A percentile compares a stretch with the other conserved stretches of the same genome.
phyloP scores from a whole-genome alignment of 2,888 invertebrate genomes.

The Rhagonycha fulva region DNA sequence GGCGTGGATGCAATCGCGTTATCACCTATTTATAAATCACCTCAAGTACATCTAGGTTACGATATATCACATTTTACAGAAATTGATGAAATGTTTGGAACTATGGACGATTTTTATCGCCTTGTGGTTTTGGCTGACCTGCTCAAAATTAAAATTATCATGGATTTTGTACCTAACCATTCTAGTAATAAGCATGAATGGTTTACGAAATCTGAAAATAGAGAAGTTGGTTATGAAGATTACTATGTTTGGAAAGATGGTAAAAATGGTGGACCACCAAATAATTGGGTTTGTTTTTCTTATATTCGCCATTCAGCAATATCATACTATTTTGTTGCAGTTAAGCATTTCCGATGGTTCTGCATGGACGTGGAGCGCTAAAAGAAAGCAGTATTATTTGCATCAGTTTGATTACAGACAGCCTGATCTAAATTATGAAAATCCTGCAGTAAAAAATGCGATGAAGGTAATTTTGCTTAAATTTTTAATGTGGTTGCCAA shows the following conservation, averaged over 20 bases:
- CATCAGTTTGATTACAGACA: slow-evolving; percentile 77
- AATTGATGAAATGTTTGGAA: slow-evolving; percentile 76
- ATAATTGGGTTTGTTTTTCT: slow-evolving; percentile 72
- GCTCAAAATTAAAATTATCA: slow-evolving; percentile 58
- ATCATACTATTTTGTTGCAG: slow-evolving; percentile 27
- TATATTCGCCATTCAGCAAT: background rate
- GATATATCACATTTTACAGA: slow-evolving; percentile 79
- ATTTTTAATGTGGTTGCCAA: no score
- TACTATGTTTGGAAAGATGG: slow-evolving; percentile 81
- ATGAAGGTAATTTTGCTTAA: slow-evolving; percentile 62
- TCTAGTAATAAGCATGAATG: slow-evolving; percentile 80
- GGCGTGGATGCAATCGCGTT: slow-evolving; percentile 81
- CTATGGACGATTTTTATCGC: slow-evolving; percentile 69
- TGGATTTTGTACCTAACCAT: slow-evolving; percentile 62
- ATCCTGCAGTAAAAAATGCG: slow-evolving; percentile 68
- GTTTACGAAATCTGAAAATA: slow-evolving; percentile 72
- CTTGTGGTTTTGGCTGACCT: slow-evolving; percentile 62
- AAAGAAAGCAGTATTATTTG: slow-evolving; percentile 66
- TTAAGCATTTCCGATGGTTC: slow-evolving; percentile 43
- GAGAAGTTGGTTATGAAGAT: slow-evolving; percentile 66
- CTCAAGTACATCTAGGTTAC: slow-evolving; percentile 86
- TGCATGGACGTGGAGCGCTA: slow-evolving; percentile 41
- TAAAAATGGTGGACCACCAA: slow-evolving; percentile 61
- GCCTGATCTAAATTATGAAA: slow-evolving; percentile 82
- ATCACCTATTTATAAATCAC: slow-evolving; percentile 82